Conservation (phyloP, 2,888 invertebrate genomes). For the Drosophila infuscata region DNA sequence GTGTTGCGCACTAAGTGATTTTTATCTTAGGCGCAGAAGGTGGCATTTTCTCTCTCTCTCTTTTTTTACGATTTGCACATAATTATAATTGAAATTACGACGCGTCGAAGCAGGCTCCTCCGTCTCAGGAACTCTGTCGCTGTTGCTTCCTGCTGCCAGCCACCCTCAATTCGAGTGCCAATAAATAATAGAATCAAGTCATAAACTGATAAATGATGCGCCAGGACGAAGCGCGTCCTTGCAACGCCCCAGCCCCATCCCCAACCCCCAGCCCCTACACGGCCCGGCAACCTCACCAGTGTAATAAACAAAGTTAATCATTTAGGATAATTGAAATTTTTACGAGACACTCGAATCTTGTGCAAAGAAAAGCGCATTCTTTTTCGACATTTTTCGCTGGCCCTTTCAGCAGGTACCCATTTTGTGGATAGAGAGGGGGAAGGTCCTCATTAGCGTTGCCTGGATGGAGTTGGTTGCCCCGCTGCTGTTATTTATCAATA, state of each 20-base stretch:
- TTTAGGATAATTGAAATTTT: conserved; percentile 83
- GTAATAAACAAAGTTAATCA: conserved; percentile 83
- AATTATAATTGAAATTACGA: conserved; percentile 83
- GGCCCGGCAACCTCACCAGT: conserved; percentile 21
- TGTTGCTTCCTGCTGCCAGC: not conserved
- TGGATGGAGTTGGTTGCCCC: conserved; percentile 4
- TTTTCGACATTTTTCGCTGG: conserved; percentile 1
- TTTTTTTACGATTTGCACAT: conserved; percentile 81
- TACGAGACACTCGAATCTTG: conserved; percentile 75
- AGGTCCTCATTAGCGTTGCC: conserved; percentile 55
- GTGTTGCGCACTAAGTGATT: conserved; percentile 69
- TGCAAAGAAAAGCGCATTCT: conserved; percentile 22
- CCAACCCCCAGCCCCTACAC: not conserved
- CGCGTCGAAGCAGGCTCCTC: conserved; percentile 38
- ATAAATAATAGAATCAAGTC: conserved; percentile 83
- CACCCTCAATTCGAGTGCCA: conserved; percentile 67
- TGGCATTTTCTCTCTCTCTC: conserved; percentile 15
- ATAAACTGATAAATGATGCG: conserved; percentile 81
- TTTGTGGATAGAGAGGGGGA: too few species aligned
- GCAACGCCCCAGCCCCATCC: not conserved
- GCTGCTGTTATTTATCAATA: conserved; percentile 61
- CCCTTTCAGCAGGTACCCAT: conserved; percentile 50
- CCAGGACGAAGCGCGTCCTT: conserved; percentile 35
- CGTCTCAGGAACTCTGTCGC: not conserved
- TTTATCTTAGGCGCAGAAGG: conserved; percentile 63